Base-by-base conservation (phyloP, 2,888 invertebrate genomes). In the Drosophila kokeensis region DNA sequence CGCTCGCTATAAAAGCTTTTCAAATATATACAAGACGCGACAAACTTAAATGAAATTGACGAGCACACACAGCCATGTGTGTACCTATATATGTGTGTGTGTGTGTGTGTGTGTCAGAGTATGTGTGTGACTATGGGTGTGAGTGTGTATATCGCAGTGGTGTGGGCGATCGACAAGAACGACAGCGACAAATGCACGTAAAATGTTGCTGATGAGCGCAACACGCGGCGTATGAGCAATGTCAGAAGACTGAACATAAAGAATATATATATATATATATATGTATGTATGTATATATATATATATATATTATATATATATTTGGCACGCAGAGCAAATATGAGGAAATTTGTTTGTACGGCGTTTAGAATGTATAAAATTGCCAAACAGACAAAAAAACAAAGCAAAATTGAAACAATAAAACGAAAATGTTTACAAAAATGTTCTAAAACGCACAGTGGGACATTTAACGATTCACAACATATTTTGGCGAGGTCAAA, bases 11-110 rank as follows among this genome's bases (percentile, higher is more conserved):
- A 70, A 81, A 83, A 78, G 77, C 59, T 60, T 68, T 65, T 58
- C 55, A 55, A 42, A 62, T 49, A 52, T 36, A 72, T 49, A 80
- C 59, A 69, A 68, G 73, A 61, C 18, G 50, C 68, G 69, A 63
- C 71, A 67, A 83, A 89, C 82, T 89, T 82, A 89, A 85, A 77
- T 83, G 67, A 87, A 89, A 87, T 85, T 87, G 77, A 82, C 80
- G 71, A 67, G 34, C 59, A 30, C 54, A 50, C 34, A 67, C 29
- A 48, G 30, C 54, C 34, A 40, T 34, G 34, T 30, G 7, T 45
- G 30, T 45, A 18, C 1, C 2, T 15, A 10, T 50, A 8, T 36
- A 13, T 45, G 24, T 38, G 18, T 59, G 5, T 59, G 5, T 27
- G 18, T 40, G 7, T 69, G n/a, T 45, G n/a, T 34, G 7, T 21